A percentile compares a stretch with the other conserved stretches of the same genome.
These are phyloP conservation scores for Ancistrus triradiatus DNA, from an alignment of 2,113 vertebrate genomes.

Conservation along the genomic window DNA sequence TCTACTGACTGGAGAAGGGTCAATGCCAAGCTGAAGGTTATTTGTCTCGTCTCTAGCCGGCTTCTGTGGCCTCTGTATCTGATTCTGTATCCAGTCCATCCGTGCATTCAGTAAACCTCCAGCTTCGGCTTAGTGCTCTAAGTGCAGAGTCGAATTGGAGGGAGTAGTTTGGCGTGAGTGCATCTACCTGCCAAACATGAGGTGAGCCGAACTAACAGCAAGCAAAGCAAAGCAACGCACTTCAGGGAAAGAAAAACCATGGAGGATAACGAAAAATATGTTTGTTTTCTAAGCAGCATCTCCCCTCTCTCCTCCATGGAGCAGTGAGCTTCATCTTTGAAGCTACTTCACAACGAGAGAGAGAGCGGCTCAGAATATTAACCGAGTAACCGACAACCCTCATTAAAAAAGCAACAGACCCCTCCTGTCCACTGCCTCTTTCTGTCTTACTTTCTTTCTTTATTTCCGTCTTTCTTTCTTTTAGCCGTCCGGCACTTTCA, in stretches of 20 bases:
- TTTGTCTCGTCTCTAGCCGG: slow-evolving; percentile 37
- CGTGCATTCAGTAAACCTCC: too few species aligned
- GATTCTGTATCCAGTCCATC: too few species aligned
- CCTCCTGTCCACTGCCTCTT: too few species aligned
- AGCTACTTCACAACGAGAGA: neutral
- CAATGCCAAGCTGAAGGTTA: slow-evolving; percentile 59
- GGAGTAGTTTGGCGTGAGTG: neutral
- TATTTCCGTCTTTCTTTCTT: too few species aligned
- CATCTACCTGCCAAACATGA: slow-evolving; percentile 1
- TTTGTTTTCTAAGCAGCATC: slow-evolving; percentile 51
- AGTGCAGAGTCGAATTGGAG: too few species aligned
- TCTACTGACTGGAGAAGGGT: slow-evolving; percentile 52
- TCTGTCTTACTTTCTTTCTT: too few species aligned
- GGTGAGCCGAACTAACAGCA: neutral
- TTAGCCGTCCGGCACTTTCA: too few species aligned
- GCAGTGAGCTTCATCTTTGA: neutral
- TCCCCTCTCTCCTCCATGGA: neutral
- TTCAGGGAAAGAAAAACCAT: too few species aligned
- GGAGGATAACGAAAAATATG: slow-evolving; percentile 63
- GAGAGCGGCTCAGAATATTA: neutral
- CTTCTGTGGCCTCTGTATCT: slow-evolving; percentile 39
- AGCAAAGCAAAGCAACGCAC: neutral
- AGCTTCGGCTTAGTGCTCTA: too few species aligned
- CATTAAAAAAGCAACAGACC: too few species aligned
- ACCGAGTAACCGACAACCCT: too few species aligned